Evolutionary conservation across 2,888 invertebrate species (phyloP).

Genomic region (Campopleginae sp.): DNA sequence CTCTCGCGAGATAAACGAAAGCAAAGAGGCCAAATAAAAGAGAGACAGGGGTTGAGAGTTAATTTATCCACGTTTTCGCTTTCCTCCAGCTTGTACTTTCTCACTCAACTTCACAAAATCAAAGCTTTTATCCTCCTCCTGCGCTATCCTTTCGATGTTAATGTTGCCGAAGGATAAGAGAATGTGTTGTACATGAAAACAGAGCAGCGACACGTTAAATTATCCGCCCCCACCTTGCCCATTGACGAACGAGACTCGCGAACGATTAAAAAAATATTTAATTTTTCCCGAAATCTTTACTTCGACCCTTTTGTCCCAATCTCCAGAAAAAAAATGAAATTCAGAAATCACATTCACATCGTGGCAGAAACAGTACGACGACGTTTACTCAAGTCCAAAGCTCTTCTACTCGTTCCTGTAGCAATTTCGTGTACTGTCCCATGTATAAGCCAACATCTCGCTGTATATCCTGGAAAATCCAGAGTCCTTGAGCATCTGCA

Average conservation of each 20-base stretch:
- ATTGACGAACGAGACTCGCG: constrained; percentile 3
- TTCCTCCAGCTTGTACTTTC: constrained; percentile 43
- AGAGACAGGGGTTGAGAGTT: constrained; percentile 14
- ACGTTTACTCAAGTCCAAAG: constrained; percentile 61
- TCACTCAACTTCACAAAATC: constrained; percentile 59
- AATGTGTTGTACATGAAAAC: not conserved
- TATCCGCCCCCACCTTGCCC: not conserved
- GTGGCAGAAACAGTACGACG: constrained; percentile 57
- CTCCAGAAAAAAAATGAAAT: not conserved
- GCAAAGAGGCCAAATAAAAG: constrained; percentile 15
- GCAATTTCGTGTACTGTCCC: constrained; percentile 34
- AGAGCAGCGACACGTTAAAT: not conserved
- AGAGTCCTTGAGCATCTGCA: constrained; percentile 31
- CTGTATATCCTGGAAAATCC: constrained; percentile 30
- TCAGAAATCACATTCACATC: constrained; percentile 63
- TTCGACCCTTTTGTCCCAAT: not conserved
- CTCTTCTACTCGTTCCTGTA: constrained; percentile 17
- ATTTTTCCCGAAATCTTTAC: not conserved
- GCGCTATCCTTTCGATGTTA: constrained; percentile 17
- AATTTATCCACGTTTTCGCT: constrained; percentile 59
- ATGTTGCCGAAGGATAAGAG: constrained; percentile 35
- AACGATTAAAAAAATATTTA: no score
- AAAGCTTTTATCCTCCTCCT: constrained; percentile 67
- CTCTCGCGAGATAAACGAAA: constrained; percentile 14
- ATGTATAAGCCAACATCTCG: not conserved